phyloP scores from a whole-genome alignment of 2,113 vertebrate genomes.

The Clarias gariepinus region DNA sequence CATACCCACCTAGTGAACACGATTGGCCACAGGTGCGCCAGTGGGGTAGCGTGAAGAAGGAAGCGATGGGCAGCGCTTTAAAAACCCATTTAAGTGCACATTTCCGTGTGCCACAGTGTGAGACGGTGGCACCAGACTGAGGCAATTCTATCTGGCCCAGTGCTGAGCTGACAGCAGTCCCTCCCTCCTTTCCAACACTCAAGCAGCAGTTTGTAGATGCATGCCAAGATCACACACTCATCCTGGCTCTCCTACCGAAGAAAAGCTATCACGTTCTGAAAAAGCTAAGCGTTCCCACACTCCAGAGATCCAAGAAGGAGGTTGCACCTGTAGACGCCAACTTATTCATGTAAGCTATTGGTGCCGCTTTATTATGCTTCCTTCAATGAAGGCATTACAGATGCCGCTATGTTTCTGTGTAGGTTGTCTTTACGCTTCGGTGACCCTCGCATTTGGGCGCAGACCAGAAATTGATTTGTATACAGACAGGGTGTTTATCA shows the following conservation, averaged over 20 bases:
- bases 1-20: neutral
- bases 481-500: constrained; percentile 54
- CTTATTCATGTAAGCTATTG: constrained; percentile 52
- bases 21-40: constrained; percentile 42
- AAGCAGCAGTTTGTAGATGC: constrained; percentile 49
- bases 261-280: constrained; percentile 41
- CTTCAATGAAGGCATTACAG: constrained; percentile 34
- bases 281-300: constrained; percentile 21
- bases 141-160: constrained; percentile 46
- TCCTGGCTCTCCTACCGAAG: constrained; percentile 44
- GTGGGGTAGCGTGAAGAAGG: constrained; percentile 32
- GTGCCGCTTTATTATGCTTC: constrained; percentile 30
- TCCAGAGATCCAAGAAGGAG: constrained; percentile 31
- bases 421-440: constrained; percentile 29
- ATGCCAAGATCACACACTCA: constrained; percentile 32
- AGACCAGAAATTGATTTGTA: constrained; percentile 56
- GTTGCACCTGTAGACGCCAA: constrained; percentile 35
- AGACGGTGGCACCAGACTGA: constrained; percentile 49
- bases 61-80: constrained; percentile 37
- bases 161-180: constrained; percentile 29
- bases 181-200: constrained; percentile 39
- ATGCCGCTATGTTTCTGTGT: constrained; percentile 34
- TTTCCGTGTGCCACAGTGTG: constrained; percentile 47
- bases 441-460: constrained; percentile 26
- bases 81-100: constrained; percentile 51